phyloP scores from a whole-genome alignment of 2,888 invertebrate species.

The Alloscopus bannaensis region DNA sequence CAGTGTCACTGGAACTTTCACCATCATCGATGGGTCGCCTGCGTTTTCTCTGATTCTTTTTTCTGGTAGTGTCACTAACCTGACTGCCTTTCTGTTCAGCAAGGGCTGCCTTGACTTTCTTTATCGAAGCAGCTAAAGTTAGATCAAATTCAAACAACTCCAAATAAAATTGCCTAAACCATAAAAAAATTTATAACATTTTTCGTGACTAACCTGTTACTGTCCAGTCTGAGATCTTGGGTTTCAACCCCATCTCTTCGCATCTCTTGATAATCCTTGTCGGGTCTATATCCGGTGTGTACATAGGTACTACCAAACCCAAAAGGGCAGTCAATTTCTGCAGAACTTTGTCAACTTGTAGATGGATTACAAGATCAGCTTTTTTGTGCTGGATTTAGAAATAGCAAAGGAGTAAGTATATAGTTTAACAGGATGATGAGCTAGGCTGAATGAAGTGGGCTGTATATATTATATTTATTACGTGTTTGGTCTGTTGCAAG shows the following conservation, averaged over 20 bases:
- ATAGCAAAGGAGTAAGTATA: neutral
- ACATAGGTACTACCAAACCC: constrained; percentile 84
- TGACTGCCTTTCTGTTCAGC: constrained; percentile 61
- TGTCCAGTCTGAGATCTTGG: constrained; percentile 83
- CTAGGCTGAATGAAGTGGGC: neutral
- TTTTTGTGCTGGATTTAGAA: constrained; percentile 85
- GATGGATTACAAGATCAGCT: constrained; percentile 90
- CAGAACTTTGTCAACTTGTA: constrained; percentile 91
- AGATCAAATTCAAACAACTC: constrained; percentile 3
- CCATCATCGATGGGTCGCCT: constrained; percentile 57
- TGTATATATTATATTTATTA: constrained; percentile 76
- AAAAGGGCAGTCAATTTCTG: constrained; percentile 85
- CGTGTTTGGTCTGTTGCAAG: constrained; percentile 98
- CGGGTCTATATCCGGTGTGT: constrained; percentile 82
- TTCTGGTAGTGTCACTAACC: constrained; percentile 38
- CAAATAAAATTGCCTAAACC: neutral
- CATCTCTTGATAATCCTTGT: constrained; percentile 77
- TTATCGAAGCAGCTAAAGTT: constrained; percentile 57
- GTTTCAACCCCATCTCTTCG: constrained; percentile 44
- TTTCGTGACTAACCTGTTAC: constrained; percentile 77
- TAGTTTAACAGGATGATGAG: neutral
- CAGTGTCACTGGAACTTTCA: constrained; percentile 64
- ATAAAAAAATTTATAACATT: neutral
- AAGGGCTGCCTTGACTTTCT: constrained; percentile 63
- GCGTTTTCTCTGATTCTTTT: constrained; percentile 56